Base-by-base conservation (phyloP, 2,113 vertebrate species). In the Larimichthys polyactis region DNA sequence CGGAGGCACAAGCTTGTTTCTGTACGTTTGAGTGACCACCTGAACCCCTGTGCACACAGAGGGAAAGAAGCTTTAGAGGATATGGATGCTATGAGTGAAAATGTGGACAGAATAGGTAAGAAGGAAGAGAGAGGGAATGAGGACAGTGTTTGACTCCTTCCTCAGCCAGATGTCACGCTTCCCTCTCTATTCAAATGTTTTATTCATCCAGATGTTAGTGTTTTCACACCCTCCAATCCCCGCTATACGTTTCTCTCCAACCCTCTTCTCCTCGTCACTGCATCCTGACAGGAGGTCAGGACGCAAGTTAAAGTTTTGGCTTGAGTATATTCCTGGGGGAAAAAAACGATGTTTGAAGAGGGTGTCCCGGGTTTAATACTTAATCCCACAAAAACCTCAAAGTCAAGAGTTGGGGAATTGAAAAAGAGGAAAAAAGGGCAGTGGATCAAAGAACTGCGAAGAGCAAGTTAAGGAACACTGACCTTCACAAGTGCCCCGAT, bases 161-260 rank as follows among this genome's bases (percentile, higher is more conserved):
- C 78, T 84, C 60, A 73, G 55, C 59, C 84, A 90, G 84, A 91
- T 86, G 87, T 86, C 85, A 89, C 70, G 3, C 79, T 81, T 87
- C 66, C 60, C 69, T 83, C 65, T 75, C 81, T 85, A 52, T 70
- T 82, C 78, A 46, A 74, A 92, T 93, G 87, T 92, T 93, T 93
- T 91, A 94, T 94, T 93, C 85, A 94, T 93, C 57, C 12, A n/a
- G 65, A 67, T 80, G 82, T 78, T 82, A 69, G 51, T 75, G 86
- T 85, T 92, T 79, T 74, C 7, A 1, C 74, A 81, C 73, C 60
- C 64, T 82, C 81, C 81, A 44, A 16, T 69, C 57, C 66, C 64
- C 70, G 81, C 77, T 75, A 29, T 66, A 67, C 43, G 59, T 71
- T 29, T 73, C 68, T 79, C 64, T 49, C 62, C 44, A 8, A 52